Conservation (phyloP, 2,797 vertebrate species). For the Bradypus variegatus region DNA sequence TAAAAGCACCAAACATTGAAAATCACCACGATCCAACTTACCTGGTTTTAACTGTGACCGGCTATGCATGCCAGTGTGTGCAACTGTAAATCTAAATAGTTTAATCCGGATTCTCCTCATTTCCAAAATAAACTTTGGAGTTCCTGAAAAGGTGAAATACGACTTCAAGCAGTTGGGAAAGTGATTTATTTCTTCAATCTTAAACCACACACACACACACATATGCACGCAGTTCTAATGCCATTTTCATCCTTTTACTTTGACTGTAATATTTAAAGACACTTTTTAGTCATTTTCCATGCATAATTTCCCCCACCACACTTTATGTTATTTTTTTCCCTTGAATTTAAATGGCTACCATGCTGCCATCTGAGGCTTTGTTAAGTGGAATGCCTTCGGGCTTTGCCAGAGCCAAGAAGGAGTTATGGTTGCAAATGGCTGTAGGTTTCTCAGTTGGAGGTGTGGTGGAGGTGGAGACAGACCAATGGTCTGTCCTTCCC, state of each 20-base stretch:
- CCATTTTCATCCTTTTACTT: slow-evolving; percentile 28
- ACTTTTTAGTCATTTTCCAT: slow-evolving; percentile 19
- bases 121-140: background rate
- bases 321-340: background rate
- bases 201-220: background rate
- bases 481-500: background rate
- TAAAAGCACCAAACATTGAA: background rate
- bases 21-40: background rate
- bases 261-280: slow-evolving; percentile 50
- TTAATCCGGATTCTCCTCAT: background rate
- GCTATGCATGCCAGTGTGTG: background rate
- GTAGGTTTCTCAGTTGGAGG: background rate
- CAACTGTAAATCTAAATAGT: background rate
- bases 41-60: background rate
- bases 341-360: background rate
- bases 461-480: background rate
- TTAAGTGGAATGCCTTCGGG: background rate
- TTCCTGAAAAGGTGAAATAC: background rate
- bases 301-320: slow-evolving; percentile 16
- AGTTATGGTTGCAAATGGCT: slow-evolving; percentile 21
- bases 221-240: slow-evolving; percentile 9
- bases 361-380: background rate
- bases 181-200: slow-evolving; percentile 25
- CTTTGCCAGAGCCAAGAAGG: background rate
- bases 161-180: slow-evolving; percentile 14